Conservation (phyloP, 2,888 invertebrate species). For the Cheilosia impressa region DNA sequence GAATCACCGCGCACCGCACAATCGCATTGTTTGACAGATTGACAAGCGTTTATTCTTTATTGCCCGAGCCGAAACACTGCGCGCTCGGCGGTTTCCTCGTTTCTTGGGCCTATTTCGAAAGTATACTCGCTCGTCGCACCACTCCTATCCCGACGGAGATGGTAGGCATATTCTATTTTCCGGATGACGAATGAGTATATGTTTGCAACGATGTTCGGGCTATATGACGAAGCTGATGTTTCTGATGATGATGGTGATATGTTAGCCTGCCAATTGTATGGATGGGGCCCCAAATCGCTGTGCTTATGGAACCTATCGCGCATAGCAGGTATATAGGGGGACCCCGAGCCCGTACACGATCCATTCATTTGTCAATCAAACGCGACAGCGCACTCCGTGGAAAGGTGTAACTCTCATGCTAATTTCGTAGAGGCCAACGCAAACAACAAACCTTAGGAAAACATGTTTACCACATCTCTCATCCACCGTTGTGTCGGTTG, state of each 20-base stretch:
- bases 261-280: slow-evolving; percentile 65
- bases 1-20: slow-evolving; percentile 65
- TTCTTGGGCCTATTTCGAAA: slow-evolving; percentile 38
- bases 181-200: slow-evolving; percentile 49
- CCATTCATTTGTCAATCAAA: slow-evolving; percentile 75
- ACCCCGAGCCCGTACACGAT: slow-evolving; percentile 53
- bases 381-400: slow-evolving; percentile 63
- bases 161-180: slow-evolving; percentile 21
- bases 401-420: slow-evolving; percentile 73
- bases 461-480: slow-evolving; percentile 53
- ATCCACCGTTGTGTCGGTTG: neutral
- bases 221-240: slow-evolving; percentile 24
- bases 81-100: slow-evolving; percentile 23
- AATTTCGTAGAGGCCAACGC: slow-evolving; percentile 62
- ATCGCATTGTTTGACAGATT: slow-evolving; percentile 74
- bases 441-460: slow-evolving; percentile 65
- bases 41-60: slow-evolving; percentile 73
- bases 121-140: neutral
- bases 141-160: neutral
- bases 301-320: neutral
- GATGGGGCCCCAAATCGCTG: slow-evolving; percentile 26
- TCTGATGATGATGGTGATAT: slow-evolving; percentile 63
- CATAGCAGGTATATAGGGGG: neutral
- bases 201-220: slow-evolving; percentile 9
- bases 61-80: slow-evolving; percentile 28